Conservation (phyloP, 2,888 invertebrate species). For the Hyalella azteca region DNA sequence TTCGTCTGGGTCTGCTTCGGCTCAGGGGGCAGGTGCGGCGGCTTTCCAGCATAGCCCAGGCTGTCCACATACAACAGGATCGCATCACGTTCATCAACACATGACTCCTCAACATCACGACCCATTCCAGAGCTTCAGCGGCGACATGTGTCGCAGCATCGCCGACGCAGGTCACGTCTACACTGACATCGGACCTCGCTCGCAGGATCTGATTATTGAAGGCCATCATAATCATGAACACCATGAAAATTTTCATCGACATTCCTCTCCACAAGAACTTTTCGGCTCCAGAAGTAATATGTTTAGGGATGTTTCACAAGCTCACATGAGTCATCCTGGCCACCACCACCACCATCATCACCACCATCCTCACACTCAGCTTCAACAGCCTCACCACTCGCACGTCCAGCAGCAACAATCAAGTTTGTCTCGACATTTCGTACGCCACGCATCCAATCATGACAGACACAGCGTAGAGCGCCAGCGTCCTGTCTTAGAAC, state of each 20-base stretch:
- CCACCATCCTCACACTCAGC: slow-evolving; percentile 41
- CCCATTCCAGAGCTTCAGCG: slow-evolving; percentile 52
- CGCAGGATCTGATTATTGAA: slow-evolving; percentile 38
- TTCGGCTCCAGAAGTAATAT: slow-evolving; percentile 45
- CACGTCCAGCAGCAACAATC: slow-evolving; percentile 42
- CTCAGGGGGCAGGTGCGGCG: slow-evolving; percentile 21
- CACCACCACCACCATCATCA: slow-evolving; percentile 54
- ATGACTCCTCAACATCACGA: slow-evolving; percentile 41
- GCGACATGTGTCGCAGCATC: slow-evolving; percentile 52
- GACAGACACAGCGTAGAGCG: slow-evolving; percentile 55
- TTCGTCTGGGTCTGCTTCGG: slow-evolving; percentile 29
- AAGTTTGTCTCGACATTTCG: slow-evolving; percentile 46
- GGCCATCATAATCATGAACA: slow-evolving; percentile 49
- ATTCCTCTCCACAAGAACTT: slow-evolving; percentile 56
- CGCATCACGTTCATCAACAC: slow-evolving; percentile 38
- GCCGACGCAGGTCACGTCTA: slow-evolving; percentile 48
- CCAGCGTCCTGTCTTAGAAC: slow-evolving; percentile 48
- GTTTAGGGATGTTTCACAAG: slow-evolving; percentile 44
- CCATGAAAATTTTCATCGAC: slow-evolving; percentile 52
- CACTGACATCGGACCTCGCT: slow-evolving; percentile 29
- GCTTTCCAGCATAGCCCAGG: slow-evolving; percentile 55
- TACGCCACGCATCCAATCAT: slow-evolving; percentile 51
- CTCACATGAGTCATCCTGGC: slow-evolving; percentile 42
- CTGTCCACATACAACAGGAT: slow-evolving; percentile 51
- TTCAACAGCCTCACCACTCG: slow-evolving; percentile 10